Evolutionary conservation across 2,797 vertebrate species (phyloP), one percentile per base, ranked within the genome.

Genomic region (Bufotes viridis): DNA sequence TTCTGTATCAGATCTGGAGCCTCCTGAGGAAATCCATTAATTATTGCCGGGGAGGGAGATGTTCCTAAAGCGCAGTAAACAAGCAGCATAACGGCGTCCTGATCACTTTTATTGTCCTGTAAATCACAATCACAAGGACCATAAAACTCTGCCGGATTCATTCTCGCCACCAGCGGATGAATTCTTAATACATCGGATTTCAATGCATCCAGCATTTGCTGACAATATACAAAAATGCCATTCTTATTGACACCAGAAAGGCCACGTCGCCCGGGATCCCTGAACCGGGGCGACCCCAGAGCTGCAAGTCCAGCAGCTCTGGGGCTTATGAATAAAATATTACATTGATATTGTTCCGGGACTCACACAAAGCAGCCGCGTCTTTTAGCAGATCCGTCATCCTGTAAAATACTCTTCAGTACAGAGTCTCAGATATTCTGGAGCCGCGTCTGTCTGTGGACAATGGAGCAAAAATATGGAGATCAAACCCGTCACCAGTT

Each of bases 161-260:
- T 80, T 81, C 80, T 51, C 29, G 26, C 80, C 80, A 13, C 8
- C 13, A 81, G 80, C 61, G 14, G 34, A 63, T 81, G 80, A 81
- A 78, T 81, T n/a, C 80, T 65, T 81, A 51, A 67, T 81, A 67
- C 34, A 24, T 10, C 1, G n/a, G 80, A 82, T 65, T 82, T 82
- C 63, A 67, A 81, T 67, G 53, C 42, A 51, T 67, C 34, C 60
- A 65, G 24, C 60, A 53, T 42, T n/a, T 67, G 80, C 80, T 81
- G 80, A 81, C 80, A 81, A 34, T 81, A 67, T 51, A 51, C 17
- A 81, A 65, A 67, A 81, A 51, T 80, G 78, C 9, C 18, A 18
- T 60, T 58, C 42, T 81, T 65, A 81, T 51, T 51, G 78, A 80
- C 61, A 42, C 51, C 61, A 26, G 80, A 67, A 81, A 81, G 80